Conservation (phyloP, 2,113 vertebrate genomes). For the Pedetes capensis region DNA sequence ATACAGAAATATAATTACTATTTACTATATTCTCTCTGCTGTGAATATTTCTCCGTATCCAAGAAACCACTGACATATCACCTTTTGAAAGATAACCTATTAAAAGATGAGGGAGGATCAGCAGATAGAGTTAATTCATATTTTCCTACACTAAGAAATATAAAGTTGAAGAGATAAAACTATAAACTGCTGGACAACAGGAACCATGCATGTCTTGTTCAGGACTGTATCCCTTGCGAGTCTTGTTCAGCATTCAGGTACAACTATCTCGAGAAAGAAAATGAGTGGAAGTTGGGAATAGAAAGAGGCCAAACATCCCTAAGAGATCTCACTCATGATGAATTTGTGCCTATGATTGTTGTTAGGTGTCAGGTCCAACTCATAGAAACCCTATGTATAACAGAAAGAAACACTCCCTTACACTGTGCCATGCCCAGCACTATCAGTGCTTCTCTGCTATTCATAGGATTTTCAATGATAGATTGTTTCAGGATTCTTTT, state of each 20-base stretch:
- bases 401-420: too few relatives aligned
- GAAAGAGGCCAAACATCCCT: not conserved
- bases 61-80: not conserved
- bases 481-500: too few relatives aligned
- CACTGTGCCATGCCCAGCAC: too few relatives aligned
- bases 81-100: slow-evolving; percentile 12
- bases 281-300: not conserved
- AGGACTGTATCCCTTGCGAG: not conserved
- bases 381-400: too few relatives aligned
- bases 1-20: slow-evolving; percentile 7
- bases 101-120: not conserved
- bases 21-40: slow-evolving; percentile 4
- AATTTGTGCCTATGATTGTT: not conserved
- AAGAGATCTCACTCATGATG: not conserved
- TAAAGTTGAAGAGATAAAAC: not conserved
- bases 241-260: too few relatives aligned
- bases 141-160: not conserved
- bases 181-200: not conserved
- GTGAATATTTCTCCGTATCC: not conserved
- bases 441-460: too few relatives aligned
- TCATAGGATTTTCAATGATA: too few relatives aligned
- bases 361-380: too few relatives aligned
- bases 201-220: not conserved
- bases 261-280: not conserved
- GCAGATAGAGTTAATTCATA: not conserved